Evolutionary conservation across 2,113 vertebrate genomes (phyloP).

Genomic region (Coptodon bakossiorum): DNA sequence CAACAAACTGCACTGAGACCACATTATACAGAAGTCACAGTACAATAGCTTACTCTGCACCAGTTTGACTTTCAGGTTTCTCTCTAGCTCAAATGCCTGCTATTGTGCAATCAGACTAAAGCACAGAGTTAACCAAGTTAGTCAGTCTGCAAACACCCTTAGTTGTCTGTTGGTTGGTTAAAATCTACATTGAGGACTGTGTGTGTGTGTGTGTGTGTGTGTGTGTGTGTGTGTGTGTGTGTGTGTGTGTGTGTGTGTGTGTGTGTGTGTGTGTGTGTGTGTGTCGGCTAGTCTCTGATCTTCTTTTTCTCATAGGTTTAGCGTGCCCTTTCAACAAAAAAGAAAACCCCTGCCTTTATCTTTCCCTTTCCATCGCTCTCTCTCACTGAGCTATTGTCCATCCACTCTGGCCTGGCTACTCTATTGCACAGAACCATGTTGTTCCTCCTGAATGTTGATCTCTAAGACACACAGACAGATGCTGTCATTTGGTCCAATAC

Average conservation of each 20-base stretch:
- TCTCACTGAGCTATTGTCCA: conserved; percentile 36
- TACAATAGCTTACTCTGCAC: neutral
- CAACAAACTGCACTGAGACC: neutral
- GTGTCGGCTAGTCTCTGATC: conserved; percentile 7
- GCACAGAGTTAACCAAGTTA: neutral
- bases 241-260: rapidly evolving
- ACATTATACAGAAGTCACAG: neutral
- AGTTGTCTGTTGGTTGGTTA: neutral
- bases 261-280: rapidly evolving
- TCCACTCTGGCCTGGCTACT: neutral
- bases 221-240: neutral
- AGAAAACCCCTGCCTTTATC: conserved; percentile 38
- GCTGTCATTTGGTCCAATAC: conserved; percentile 19
- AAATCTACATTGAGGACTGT: neutral
- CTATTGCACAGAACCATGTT: neutral
- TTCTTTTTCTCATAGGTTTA: conserved; percentile 4
- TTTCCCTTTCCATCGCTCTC: neutral
- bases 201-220: neutral
- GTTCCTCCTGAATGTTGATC: conserved; percentile 10
- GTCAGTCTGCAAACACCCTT: neutral
- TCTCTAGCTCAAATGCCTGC: neutral
- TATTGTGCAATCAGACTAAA: neutral
- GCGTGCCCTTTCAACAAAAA: neutral
- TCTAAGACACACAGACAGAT: conserved; percentile 26
- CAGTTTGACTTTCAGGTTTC: neutral